A percentile compares a stretch with the other conserved stretches of the same genome.
Conservation (phyloP, 2,888 invertebrate species). For the Celastrina argiolus region DNA sequence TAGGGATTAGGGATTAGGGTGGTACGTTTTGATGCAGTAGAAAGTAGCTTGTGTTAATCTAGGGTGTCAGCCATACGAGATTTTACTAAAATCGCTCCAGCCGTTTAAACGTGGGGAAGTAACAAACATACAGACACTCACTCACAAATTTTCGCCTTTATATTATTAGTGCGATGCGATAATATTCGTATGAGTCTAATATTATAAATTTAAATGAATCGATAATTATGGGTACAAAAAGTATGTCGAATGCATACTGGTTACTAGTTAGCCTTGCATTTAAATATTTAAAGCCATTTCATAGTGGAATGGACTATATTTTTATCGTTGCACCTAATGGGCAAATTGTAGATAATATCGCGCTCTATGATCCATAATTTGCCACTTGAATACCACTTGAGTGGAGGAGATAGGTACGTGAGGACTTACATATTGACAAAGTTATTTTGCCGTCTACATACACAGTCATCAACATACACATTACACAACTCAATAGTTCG, state of each 20-base stretch:
- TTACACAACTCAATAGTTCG: background rate
- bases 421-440: background rate
- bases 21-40: too few species aligned
- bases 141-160: too few species aligned
- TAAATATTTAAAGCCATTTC: background rate
- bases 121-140: too few species aligned
- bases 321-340: background rate
- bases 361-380: background rate
- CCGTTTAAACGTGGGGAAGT: too few species aligned
- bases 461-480: background rate
- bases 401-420: background rate
- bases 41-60: too few species aligned
- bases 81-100: too few species aligned
- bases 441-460: background rate
- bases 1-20: too few species aligned
- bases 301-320: background rate
- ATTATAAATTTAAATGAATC: conserved; percentile 5
- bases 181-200: background rate
- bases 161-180: background rate
- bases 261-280: conserved; percentile 1
- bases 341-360: background rate
- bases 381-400: conserved; percentile 12
- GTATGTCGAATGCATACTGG: background rate
- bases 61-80: too few species aligned
- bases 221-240: conserved; percentile 7